Conservation (phyloP, 2,113 vertebrate species). For the Salminus brasiliensis region DNA sequence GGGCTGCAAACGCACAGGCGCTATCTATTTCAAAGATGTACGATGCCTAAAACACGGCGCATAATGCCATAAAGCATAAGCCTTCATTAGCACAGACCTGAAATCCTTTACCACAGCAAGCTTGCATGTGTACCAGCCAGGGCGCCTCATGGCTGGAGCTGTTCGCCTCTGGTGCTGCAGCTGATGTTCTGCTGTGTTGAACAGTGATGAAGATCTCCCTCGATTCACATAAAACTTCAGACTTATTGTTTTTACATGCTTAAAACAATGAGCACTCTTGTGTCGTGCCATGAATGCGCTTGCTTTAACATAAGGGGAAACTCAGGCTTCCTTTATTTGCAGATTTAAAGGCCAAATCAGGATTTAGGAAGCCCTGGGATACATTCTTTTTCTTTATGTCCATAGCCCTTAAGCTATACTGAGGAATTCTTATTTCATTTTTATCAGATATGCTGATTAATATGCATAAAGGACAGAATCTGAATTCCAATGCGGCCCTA, state of each 20-base stretch:
- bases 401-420: background rate
- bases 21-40: constrained; percentile 59
- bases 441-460: background rate
- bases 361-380: background rate
- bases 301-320: background rate
- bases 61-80: constrained; percentile 60
- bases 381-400: background rate
- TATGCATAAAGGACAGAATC: background rate
- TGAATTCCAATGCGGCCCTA: background rate
- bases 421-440: background rate
- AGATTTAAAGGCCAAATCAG: background rate
- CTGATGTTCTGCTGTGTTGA: constrained; percentile 51
- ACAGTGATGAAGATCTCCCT: constrained; percentile 15
- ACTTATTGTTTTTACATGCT: constrained; percentile 10
- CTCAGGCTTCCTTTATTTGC: background rate
- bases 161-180: constrained; percentile 51
- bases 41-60: constrained; percentile 60
- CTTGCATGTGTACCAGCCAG: constrained; percentile 46
- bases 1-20: constrained; percentile 59
- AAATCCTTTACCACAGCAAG: constrained; percentile 23
- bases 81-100: constrained; percentile 71
- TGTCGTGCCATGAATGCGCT: constrained; percentile 16
- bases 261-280: constrained; percentile 23
- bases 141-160: constrained; percentile 21
- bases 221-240: constrained; percentile 25